Conservation (phyloP, 2,888 invertebrate genomes). For the Drosophila glabriapex region DNA sequence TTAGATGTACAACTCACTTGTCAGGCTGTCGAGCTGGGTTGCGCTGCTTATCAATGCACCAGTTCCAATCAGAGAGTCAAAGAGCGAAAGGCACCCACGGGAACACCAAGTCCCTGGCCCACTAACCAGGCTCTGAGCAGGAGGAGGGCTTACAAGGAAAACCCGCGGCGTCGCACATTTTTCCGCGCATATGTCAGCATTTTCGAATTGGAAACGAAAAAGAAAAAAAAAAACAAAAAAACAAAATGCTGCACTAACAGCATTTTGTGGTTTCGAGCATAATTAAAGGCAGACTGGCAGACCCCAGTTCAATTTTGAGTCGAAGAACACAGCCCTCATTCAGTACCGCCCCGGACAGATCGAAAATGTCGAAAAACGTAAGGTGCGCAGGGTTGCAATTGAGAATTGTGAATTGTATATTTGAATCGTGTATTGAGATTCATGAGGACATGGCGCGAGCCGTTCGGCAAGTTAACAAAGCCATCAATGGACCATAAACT, state of each 20-base stretch:
- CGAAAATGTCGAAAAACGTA: conserved; percentile 84
- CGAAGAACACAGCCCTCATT: conserved; percentile 25
- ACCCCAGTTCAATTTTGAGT: neutral
- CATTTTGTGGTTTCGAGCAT: conserved; percentile 82
- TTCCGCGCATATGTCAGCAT: conserved; percentile 84
- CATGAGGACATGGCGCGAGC: conserved; percentile 54
- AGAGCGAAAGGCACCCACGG: conserved; percentile 77
- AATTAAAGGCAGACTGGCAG: conserved; percentile 80
- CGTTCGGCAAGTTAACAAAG: conserved; percentile 83
- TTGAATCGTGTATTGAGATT: conserved; percentile 51
- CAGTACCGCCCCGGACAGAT: conserved; percentile 78
- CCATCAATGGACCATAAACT: conserved; percentile 85
- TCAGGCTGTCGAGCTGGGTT: conserved; percentile 63
- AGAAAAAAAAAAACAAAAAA: neutral
- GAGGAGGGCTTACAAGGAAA: conserved; percentile 34
- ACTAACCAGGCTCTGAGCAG: conserved; percentile 27
- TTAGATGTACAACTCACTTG: conserved; percentile 85
- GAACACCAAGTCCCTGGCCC: conserved; percentile 41
- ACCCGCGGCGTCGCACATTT: conserved; percentile 68
- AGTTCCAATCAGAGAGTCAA: conserved; percentile 84
- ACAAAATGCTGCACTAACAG: conserved; percentile 79
- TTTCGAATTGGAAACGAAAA: conserved; percentile 74
- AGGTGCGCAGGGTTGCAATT: conserved; percentile 72
- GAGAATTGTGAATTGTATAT: conserved; percentile 38
- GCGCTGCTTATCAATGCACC: conserved; percentile 65